Conservation (phyloP, 2,797 vertebrate species). For the Lophius americanus region DNA sequence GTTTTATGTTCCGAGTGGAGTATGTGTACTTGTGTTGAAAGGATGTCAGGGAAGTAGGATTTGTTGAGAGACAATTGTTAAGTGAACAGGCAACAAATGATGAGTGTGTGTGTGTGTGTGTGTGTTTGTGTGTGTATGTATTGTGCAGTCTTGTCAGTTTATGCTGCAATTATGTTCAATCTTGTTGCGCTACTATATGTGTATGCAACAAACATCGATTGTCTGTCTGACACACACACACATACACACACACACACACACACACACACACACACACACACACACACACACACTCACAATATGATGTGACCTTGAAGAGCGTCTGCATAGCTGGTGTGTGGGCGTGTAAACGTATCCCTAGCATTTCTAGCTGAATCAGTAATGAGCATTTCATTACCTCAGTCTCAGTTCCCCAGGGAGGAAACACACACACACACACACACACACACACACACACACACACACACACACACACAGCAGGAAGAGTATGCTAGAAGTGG, state of each 20-base stretch:
- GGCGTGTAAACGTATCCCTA: constrained; percentile 78
- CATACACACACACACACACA: not conserved
- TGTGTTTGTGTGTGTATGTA: constrained; percentile 34
- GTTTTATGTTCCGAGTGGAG: not conserved
- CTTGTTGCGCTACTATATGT: constrained; percentile 37
- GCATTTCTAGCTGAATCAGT: constrained; percentile 83
- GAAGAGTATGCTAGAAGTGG: constrained; percentile 40
- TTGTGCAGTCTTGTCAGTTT: constrained; percentile 52
- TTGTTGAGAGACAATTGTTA: constrained; percentile 18
- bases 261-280: not conserved
- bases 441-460: constrained; percentile 36
- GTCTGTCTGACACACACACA: not conserved
- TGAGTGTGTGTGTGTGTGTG: not conserved
- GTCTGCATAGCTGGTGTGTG: constrained; percentile 55
- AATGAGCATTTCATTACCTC: constrained; percentile 85
- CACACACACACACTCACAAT: constrained; percentile 24
- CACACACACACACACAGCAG: constrained; percentile 14
- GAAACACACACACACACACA: constrained; percentile 40
- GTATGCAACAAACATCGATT: constrained; percentile 18
- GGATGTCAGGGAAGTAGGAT: constrained; percentile 7
- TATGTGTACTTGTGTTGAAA: constrained; percentile 1
- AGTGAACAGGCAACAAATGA: constrained; percentile 26
- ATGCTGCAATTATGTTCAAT: constrained; percentile 43
- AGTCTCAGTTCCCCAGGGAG: constrained; percentile 74
- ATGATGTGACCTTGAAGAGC: constrained; percentile 77